Percentiles rank a stretch among this genome's conserved stretches.
Conservation (phyloP, 2,888 invertebrate species). For the Acleris holmiana region DNA sequence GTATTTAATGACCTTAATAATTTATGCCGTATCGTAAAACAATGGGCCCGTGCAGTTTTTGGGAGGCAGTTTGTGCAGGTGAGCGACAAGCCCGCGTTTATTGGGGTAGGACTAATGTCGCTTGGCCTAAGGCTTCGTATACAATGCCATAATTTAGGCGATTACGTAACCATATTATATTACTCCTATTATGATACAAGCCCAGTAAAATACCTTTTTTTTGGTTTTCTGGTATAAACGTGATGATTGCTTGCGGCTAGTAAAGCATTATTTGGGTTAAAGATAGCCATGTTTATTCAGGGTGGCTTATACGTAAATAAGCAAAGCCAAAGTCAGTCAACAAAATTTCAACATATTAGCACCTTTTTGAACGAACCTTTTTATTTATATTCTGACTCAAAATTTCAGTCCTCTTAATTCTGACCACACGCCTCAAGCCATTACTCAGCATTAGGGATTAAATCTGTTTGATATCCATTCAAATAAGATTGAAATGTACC, state of each 20-base stretch:
- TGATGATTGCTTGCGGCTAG: too few species aligned
- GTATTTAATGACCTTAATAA: too few species aligned
- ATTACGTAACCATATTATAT: not conserved
- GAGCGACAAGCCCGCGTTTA: conserved; percentile 66
- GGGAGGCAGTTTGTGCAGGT: conserved; percentile 69
- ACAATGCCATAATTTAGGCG: not conserved
- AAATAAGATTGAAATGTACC: conserved; percentile 24
- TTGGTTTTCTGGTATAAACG: too few species aligned
- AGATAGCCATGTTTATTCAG: too few species aligned
- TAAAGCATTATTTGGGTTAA: too few species aligned
- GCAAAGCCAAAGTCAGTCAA: too few species aligned
- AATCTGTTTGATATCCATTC: conserved; percentile 7
- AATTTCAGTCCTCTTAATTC: not conserved
- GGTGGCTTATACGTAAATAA: too few species aligned
- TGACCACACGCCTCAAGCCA: conserved; percentile 12
- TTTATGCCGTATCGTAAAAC: conserved; percentile 39
- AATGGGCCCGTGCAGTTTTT: conserved; percentile 53
- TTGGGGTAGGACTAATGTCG: conserved; percentile 65
- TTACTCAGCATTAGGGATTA: conserved; percentile 7
- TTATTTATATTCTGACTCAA: not conserved
- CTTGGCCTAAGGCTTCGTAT: not conserved
- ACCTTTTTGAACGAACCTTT: too few species aligned
- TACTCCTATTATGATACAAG: too few species aligned
- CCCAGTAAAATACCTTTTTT: too few species aligned
- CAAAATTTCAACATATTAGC: too few species aligned